Evolutionary conservation across 1,140 invertebrate genomes (phyloP), one percentile per base, ranked within the genome.

Genomic region (Leptinotarsa texana): DNA sequence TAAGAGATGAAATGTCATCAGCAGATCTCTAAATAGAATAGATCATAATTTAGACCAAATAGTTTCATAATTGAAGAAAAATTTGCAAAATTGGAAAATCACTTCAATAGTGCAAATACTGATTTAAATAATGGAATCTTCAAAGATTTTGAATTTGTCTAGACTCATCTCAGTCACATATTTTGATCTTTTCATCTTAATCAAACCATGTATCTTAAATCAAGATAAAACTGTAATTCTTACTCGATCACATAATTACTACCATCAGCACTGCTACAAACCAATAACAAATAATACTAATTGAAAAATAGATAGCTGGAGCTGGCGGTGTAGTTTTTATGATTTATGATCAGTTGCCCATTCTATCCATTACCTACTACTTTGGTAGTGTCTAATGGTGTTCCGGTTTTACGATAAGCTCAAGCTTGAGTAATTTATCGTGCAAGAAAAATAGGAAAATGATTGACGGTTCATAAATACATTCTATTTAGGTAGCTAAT

Each of bases 171-270:
- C 51, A 57, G 4, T 57, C 51, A 18, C 17, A 57, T 57, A 57
- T 57, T 8, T 18, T 42, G 8, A 11, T 42, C 33, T 8, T 11
- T 42, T 57, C 51, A 17, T 18, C 51, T 57, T 18, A 17, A 57
- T 18, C 15, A n/a, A 17, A 3, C 1, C n/a, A n/a, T 17, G 15
- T 18, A 57, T 57, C 51, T 15, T 18, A 57, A 57, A 57, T 57
- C 51, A 57, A 57, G 51, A 17, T 57, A 57, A 18, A 57, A 57
- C n/a, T 57, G n/a, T 57, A 17, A 2, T 57, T 57, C 51, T 57
- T 57, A 17, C 51, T 57, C 51, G n/a, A 57, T 57, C 51, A 57
- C 51, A 57, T 57, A 57, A 57, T 57, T 57, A 57, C 51, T 57
- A 57, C 51, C 51, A 57, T 57, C 51, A 57, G 15, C 51, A 57